Conservation (phyloP, 2,888 invertebrate species). For the Pterostichus madidus region DNA sequence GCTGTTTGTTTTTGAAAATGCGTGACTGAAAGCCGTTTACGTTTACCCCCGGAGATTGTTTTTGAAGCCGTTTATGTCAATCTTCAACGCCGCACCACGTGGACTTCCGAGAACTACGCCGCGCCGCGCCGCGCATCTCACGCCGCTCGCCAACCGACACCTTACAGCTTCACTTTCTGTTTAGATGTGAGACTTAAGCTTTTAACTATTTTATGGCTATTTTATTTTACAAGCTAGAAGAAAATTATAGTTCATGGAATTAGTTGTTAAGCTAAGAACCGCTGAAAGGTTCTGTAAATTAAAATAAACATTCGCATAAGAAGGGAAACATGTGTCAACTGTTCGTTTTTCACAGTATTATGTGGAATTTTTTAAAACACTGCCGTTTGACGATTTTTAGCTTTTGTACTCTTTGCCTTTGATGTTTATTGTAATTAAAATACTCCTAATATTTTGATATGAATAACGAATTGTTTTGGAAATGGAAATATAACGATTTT, state of each 20-base stretch:
- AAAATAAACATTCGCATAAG: slow-evolving; percentile 17
- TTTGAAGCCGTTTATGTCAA: slow-evolving; percentile 74
- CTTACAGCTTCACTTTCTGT: slow-evolving; percentile 26
- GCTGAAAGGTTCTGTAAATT: slow-evolving; percentile 22
- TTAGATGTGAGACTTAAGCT: slow-evolving; percentile 51
- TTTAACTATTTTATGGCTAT: slow-evolving; percentile 56
- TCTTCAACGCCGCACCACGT: slow-evolving; percentile 74
- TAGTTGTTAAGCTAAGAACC: slow-evolving; percentile 40
- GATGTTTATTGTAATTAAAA: too few relatives aligned
- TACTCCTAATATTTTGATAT: too few relatives aligned
- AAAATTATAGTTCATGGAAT: slow-evolving; percentile 47
- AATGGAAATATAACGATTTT: too few relatives aligned
- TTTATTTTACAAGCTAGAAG: slow-evolving; percentile 40
- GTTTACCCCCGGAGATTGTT: slow-evolving; percentile 73
- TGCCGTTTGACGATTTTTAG: too few relatives aligned
- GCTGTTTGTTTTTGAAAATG: slow-evolving; percentile 74
- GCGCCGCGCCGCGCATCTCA: background rate
- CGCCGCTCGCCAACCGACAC: background rate
- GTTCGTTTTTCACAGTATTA: background rate
- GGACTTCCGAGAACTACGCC: slow-evolving; percentile 74
- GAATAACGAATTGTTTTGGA: too few relatives aligned
- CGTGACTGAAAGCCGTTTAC: slow-evolving; percentile 75
- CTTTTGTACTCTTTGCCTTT: too few relatives aligned
- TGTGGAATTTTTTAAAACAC: background rate
- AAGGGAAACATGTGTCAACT: slow-evolving; percentile 3